Evolutionary conservation across 2,797 vertebrate genomes (phyloP).

Genomic region (Salarias fasciatus): DNA sequence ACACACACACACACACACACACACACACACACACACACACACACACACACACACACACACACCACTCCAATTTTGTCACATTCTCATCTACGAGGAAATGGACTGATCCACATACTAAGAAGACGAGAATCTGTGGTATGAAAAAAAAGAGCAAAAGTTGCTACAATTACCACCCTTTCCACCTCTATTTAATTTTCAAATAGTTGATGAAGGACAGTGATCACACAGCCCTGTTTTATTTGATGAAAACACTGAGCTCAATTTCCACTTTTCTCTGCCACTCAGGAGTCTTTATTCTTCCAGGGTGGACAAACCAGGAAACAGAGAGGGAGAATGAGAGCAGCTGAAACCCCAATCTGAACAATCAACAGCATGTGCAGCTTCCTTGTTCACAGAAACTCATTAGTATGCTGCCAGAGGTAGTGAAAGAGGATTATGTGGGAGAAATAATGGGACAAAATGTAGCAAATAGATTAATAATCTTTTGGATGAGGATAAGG

Average conservation of each 20-base stretch:
- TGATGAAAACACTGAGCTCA: slow-evolving; percentile 67
- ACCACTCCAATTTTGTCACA: slow-evolving; percentile 62
- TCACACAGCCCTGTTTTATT: slow-evolving; percentile 74
- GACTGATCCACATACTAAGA: slow-evolving; percentile 60
- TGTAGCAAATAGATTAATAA: slow-evolving; percentile 85
- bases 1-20: too few species aligned
- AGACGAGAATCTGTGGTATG: slow-evolving; percentile 19
- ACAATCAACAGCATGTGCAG: slow-evolving; percentile 84
- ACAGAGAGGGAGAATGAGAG: slow-evolving; percentile 17
- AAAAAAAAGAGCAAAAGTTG: slow-evolving; percentile 15
- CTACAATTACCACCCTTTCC: slow-evolving; percentile 51
- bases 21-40: too few species aligned
- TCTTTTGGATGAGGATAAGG: slow-evolving; percentile 72
- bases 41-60: slow-evolving; percentile 31
- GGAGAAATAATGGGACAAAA: slow-evolving; percentile 91
- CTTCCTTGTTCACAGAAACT: slow-evolving; percentile 88
- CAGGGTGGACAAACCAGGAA: slow-evolving; percentile 62
- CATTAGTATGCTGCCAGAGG: slow-evolving; percentile 93
- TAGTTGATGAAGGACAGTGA: slow-evolving; percentile 66
- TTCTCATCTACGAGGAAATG: slow-evolving; percentile 52
- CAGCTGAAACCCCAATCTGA: slow-evolving; percentile 84
- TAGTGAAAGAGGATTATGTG: slow-evolving; percentile 91
- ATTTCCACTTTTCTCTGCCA: slow-evolving; percentile 64
- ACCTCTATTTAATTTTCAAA: slow-evolving; percentile 57
- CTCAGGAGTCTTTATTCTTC: slow-evolving; percentile 82